A percentile compares a stretch with the other conserved stretches of the same genome.
These are phyloP conservation scores for Antennarius maculatus DNA, from an alignment of 2,797 vertebrate genomes.

Conservation along the genomic window DNA sequence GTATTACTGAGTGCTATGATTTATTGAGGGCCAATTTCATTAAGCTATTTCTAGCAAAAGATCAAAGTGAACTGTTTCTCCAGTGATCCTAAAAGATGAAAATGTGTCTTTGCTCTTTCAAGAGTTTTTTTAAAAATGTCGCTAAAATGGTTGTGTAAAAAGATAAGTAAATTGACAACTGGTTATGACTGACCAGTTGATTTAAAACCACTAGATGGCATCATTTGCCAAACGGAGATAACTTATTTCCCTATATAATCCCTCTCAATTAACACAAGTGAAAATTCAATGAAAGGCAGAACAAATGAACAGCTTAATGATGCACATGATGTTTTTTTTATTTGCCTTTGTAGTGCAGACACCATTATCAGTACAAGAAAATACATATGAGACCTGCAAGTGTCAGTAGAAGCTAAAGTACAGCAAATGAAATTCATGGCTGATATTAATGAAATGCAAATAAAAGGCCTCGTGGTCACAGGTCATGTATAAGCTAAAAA, in stretches of 20 bases:
- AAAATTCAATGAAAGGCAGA: not conserved
- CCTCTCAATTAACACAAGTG: not conserved
- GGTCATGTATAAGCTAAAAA: too few species aligned
- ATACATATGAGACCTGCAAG: too few species aligned
- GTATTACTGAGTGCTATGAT: not conserved
- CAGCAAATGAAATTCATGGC: too few species aligned
- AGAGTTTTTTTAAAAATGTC: not conserved
- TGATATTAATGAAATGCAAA: too few species aligned
- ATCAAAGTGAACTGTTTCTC: not conserved
- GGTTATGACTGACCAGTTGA: not conserved
- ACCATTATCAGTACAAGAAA: too few species aligned
- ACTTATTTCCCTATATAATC: too few species aligned
- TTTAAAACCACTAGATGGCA: constrained; percentile 59
- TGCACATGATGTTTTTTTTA: too few species aligned
- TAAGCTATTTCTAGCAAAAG: not conserved
- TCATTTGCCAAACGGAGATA: constrained; percentile 19
- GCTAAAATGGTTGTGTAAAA: not conserved
- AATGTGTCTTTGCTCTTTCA: not conserved
- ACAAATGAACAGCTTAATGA: not conserved
- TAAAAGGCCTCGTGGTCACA: too few species aligned
- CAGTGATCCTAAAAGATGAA: not conserved
- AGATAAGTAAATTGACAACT: not conserved
- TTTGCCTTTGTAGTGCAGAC: too few species aligned
- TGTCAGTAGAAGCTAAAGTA: too few species aligned
- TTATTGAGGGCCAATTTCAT: not conserved